phyloP scores from a whole-genome alignment of 2,797 vertebrate genomes.

The Gephyroberyx darwinii region DNA sequence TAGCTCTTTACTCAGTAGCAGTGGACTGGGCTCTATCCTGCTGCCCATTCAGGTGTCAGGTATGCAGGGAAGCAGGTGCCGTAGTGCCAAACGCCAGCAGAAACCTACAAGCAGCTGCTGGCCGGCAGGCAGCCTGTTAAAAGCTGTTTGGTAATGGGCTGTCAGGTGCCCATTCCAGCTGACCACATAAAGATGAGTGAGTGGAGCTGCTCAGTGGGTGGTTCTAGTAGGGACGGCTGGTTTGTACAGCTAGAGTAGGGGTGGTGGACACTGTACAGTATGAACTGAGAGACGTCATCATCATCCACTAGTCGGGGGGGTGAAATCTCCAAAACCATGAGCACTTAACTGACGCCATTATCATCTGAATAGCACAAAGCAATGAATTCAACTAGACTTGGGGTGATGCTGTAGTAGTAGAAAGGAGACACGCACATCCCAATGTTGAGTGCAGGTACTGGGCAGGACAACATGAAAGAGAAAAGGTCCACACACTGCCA shows the following conservation, averaged over 20 bases:
- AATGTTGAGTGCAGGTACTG: too few relatives aligned
- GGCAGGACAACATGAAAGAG: too few relatives aligned
- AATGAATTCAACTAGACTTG: constrained; percentile 66
- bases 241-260: constrained; percentile 1
- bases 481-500: too few relatives aligned
- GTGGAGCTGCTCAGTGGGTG: constrained; percentile 14
- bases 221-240: constrained; percentile 24
- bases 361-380: constrained; percentile 67
- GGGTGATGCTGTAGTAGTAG: constrained; percentile 23
- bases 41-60: constrained; percentile 47
- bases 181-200: constrained; percentile 59
- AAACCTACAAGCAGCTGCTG: constrained; percentile 57
- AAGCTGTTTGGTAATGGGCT: constrained; percentile 52
- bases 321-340: constrained; percentile 54
- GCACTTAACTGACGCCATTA: constrained; percentile 72
- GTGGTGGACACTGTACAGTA: constrained; percentile 10
- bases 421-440: too few relatives aligned
- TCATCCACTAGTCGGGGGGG: constrained; percentile 30
- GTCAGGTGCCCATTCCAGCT: constrained; percentile 55
- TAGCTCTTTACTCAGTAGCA: constrained; percentile 22
- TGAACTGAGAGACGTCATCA: constrained; percentile 22
- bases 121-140: constrained; percentile 54
- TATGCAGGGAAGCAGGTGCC: constrained; percentile 25
- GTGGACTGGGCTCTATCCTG: constrained; percentile 29
- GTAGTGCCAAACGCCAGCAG: constrained; percentile 31